Evolutionary conservation across 1,140 invertebrate genomes (phyloP).

Genomic region (Elysia chlorotica): DNA sequence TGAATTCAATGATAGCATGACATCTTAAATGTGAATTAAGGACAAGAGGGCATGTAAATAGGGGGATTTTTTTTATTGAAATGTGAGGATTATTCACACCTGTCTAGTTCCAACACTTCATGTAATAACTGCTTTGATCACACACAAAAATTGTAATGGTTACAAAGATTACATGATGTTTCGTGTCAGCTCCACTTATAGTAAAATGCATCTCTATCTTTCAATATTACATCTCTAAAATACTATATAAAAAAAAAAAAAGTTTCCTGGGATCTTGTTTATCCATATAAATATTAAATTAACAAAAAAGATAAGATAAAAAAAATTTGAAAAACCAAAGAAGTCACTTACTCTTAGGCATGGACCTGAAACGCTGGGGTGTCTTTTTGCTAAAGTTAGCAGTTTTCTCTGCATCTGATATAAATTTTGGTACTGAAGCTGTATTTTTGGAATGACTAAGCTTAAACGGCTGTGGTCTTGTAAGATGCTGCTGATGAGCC

Average conservation of each 20-base stretch:
- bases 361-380: slow-evolving; percentile 53
- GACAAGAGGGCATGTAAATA: neutral
- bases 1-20: neutral
- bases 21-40: neutral
- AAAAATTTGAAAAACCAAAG: neutral
- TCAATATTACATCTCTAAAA: neutral
- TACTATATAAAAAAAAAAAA: neutral
- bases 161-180: neutral
- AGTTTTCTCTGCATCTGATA: slow-evolving; percentile 49
- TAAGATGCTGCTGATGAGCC: slow-evolving; percentile 26
- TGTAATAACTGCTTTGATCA: neutral
- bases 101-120: neutral
- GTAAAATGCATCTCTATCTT: neutral
- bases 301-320: neutral
- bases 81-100: neutral
- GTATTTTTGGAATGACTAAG: slow-evolving; percentile 32
- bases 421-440: slow-evolving; percentile 32
- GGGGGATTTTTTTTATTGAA: neutral
- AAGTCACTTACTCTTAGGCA: slow-evolving; percentile 33
- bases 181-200: no score
- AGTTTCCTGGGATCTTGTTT: no score
- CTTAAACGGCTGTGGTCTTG: slow-evolving; percentile 48
- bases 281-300: neutral
- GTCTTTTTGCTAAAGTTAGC: slow-evolving; percentile 50
- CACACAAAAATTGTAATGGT: neutral